Conservation (phyloP, 1,140 invertebrate genomes). For the Limonius californicus region DNA sequence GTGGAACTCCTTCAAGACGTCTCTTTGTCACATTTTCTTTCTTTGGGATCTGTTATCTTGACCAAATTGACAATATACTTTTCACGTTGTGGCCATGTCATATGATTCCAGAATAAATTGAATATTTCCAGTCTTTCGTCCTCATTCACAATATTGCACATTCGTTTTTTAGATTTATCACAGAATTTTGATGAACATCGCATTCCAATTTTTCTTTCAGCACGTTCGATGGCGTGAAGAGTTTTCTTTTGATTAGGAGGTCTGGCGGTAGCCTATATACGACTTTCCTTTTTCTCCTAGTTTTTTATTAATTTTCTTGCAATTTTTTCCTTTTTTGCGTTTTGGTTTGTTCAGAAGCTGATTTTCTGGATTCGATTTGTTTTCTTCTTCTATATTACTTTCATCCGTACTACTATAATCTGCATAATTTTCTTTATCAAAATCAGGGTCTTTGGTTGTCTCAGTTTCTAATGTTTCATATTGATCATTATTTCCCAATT, state of each 20-base stretch:
- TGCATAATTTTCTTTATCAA: no score
- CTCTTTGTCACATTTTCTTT: not conserved
- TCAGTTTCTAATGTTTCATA: no score
- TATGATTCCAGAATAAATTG: not conserved
- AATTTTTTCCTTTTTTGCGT: no score
- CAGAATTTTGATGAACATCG: no score
- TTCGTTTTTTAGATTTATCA: no score
- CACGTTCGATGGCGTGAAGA: not conserved
- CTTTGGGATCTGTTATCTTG: not conserved
- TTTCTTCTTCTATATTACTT: no score
- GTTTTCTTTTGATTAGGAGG: not conserved
- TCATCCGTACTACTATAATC: no score
- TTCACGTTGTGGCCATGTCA: not conserved
- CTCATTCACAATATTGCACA: not conserved
- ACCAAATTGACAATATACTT: not conserved
- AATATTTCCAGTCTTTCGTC: not conserved
- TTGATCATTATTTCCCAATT: no score
- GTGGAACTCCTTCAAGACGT: not conserved
- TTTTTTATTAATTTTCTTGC: not conserved
- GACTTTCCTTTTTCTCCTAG: not conserved
- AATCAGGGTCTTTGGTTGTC: no score
- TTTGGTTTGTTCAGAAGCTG: no score
- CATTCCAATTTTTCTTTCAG: not conserved
- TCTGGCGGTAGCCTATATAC: not conserved
- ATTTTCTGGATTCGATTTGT: no score